A percentile compares a stretch with the other conserved stretches of the same genome.
Conservation (phyloP, 2,113 vertebrate species). For the Muntiacus reevesi region DNA sequence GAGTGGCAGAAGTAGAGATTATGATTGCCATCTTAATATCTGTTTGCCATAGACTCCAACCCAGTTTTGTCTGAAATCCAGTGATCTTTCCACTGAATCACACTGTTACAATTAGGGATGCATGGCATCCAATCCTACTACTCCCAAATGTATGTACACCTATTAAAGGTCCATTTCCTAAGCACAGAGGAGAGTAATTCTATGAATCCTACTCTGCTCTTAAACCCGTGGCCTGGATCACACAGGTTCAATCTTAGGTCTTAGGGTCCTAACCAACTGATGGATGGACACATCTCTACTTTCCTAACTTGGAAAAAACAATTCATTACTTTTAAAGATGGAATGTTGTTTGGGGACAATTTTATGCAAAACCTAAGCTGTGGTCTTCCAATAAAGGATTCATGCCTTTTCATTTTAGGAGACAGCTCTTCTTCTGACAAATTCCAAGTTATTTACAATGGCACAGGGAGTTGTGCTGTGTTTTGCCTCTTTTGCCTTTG, state of each 20-base stretch:
- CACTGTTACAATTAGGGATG: background rate
- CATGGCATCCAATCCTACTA: background rate
- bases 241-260: background rate
- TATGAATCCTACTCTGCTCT: background rate
- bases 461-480: conserved; percentile 16
- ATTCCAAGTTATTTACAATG: conserved; percentile 25
- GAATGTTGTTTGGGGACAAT: background rate
- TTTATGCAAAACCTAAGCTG: conserved; percentile 22
- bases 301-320: background rate
- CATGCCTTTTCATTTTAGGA: conserved; percentile 33
- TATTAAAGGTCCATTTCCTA: background rate
- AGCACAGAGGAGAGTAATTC: background rate
- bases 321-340: background rate
- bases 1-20: background rate
- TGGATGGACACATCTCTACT: background rate
- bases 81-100: background rate
- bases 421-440: conserved; percentile 10
- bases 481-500: conserved; percentile 29
- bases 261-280: background rate
- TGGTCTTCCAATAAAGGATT: background rate
- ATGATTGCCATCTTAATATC: background rate
- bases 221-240: background rate
- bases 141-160: background rate
- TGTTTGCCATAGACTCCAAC: background rate
- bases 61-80: background rate